Conservation (phyloP, 2,888 invertebrate species). For the Sycophila texana region DNA sequence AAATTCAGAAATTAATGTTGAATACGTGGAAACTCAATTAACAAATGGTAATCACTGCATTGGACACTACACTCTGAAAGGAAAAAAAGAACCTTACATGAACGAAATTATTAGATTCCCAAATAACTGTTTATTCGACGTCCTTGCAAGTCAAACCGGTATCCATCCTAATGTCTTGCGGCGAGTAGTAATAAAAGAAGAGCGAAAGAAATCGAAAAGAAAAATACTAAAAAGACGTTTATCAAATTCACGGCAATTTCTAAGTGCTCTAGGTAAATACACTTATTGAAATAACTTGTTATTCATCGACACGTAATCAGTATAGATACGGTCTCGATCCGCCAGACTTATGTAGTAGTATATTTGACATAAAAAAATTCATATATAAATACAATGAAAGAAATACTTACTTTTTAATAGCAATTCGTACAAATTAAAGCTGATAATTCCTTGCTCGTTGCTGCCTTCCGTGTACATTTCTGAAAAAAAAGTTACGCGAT, state of each 20-base stretch:
- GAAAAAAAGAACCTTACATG: conserved; percentile 54
- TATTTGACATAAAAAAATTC: too few species aligned
- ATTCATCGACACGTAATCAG: background rate
- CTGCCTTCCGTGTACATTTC: too few species aligned
- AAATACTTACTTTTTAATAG: background rate
- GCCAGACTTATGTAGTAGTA: too few species aligned
- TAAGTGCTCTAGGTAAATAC: background rate
- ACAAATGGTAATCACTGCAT: background rate
- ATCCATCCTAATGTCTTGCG: conserved; percentile 11
- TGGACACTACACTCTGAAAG: conserved; percentile 64
- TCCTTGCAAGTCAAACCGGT: conserved; percentile 27
- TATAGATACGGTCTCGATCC: too few species aligned
- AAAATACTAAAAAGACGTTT: background rate
- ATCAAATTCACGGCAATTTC: background rate
- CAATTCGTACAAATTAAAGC: background rate
- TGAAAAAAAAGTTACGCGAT: too few species aligned
- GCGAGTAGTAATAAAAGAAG: background rate
- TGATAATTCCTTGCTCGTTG: too few species aligned
- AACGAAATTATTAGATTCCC: background rate
- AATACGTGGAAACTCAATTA: background rate
- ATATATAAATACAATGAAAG: too few species aligned
- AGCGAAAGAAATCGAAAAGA: background rate
- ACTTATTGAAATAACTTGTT: background rate
- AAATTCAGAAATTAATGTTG: conserved; percentile 29
- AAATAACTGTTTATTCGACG: conserved; percentile 46